Evolutionary conservation across 2,888 invertebrate species (phyloP).

Genomic region (Hesperia comma): DNA sequence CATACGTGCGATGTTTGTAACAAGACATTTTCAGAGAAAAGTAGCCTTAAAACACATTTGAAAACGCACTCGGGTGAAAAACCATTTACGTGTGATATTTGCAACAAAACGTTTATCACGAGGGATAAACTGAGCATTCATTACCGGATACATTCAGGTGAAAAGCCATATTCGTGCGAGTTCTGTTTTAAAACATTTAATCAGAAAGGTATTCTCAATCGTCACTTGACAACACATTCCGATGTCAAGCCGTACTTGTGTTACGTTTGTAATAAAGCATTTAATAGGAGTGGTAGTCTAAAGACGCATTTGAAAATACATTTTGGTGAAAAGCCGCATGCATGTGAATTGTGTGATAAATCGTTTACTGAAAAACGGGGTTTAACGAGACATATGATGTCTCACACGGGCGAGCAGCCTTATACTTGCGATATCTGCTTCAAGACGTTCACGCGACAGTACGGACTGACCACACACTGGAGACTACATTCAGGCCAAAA

Average conservation of each 20-base stretch:
- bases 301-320: not conserved
- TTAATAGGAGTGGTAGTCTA: not conserved
- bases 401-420: not conserved
- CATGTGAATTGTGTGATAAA: not conserved
- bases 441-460: not conserved
- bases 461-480: not conserved
- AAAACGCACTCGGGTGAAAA: not conserved
- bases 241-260: not conserved
- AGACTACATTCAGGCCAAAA: not conserved
- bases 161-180: too few species aligned
- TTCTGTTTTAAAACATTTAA: too few species aligned
- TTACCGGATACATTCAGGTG: not conserved
- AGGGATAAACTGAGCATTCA: not conserved
- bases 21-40: not conserved
- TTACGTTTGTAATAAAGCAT: not conserved
- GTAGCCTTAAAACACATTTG: not conserved
- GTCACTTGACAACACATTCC: not conserved
- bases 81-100: not conserved
- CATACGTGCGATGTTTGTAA: not conserved
- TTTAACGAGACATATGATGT: not conserved
- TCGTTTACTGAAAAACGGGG: not conserved
- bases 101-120: not conserved
- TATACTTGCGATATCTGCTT: not conserved
- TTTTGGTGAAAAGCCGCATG: slow-evolving; percentile 1
- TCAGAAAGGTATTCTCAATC: not conserved